phyloP scores from a whole-genome alignment of 2,888 invertebrate genomes.

The Chloroclysta siterata region DNA sequence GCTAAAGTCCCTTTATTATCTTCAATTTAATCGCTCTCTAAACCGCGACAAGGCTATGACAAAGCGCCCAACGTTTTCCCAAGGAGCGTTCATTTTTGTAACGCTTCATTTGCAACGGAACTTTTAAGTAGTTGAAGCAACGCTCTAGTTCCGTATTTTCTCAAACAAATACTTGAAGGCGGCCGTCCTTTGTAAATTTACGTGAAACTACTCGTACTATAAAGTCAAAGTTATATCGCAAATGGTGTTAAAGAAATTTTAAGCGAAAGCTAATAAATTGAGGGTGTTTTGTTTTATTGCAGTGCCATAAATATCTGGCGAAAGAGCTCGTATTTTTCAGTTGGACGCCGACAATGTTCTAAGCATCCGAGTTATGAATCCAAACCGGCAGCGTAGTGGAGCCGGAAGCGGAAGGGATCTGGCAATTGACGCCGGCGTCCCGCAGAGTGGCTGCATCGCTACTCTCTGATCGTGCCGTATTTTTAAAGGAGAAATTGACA shows the following conservation, averaged over 20 bases:
- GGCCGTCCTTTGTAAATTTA: constrained; percentile 47
- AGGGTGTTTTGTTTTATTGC: constrained; percentile 35
- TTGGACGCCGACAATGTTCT: constrained; percentile 64
- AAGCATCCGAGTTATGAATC: constrained; percentile 67
- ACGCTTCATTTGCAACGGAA: constrained; percentile 76
- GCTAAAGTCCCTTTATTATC: background rate
- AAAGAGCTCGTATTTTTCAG: constrained; percentile 65
- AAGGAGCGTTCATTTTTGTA: constrained; percentile 68
- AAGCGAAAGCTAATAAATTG: constrained; percentile 28
- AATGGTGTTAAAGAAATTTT: constrained; percentile 37
- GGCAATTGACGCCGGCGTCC: constrained; percentile 75
- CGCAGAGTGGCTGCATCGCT: constrained; percentile 59
- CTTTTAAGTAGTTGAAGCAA: constrained; percentile 72
- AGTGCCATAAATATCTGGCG: constrained; percentile 56
- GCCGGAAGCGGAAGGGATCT: constrained; percentile 79
- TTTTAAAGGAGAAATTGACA: constrained; percentile 57
- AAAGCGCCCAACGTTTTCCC: constrained; percentile 49
- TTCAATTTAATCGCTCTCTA: constrained; percentile 37
- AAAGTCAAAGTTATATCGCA: constrained; percentile 51
- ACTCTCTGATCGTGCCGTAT: constrained; percentile 56
- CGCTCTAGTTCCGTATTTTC: constrained; percentile 60
- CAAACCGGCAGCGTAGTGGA: constrained; percentile 65
- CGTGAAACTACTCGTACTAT: constrained; percentile 47
- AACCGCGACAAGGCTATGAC: constrained; percentile 46
- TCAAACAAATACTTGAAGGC: constrained; percentile 64